Evolutionary conservation across 2,113 vertebrate species (phyloP).

Genomic region (Myocastor coypus): DNA sequence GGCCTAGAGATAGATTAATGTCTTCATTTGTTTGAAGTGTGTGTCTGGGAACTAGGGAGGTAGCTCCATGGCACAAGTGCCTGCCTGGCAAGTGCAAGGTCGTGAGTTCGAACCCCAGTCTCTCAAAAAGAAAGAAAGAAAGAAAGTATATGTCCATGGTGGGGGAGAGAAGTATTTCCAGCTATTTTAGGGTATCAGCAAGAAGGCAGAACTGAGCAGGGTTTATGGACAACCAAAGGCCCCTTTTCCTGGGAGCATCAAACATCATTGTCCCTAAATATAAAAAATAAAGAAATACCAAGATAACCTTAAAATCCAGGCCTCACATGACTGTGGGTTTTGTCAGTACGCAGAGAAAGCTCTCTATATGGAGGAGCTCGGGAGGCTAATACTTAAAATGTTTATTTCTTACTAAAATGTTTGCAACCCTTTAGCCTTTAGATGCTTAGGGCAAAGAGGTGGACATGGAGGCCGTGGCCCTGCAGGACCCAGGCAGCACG

Average conservation of each 20-base stretch:
- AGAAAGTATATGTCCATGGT: background rate
- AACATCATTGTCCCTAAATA: background rate
- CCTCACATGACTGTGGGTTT: background rate
- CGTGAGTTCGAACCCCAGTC: no score
- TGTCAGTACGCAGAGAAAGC: background rate
- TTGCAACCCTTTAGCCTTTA: background rate
- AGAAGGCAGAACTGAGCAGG: background rate
- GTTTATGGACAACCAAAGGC: background rate
- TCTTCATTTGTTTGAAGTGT: background rate
- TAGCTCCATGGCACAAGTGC: no score
- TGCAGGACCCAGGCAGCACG: background rate
- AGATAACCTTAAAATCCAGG: conserved; percentile 39
- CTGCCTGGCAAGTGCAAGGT: no score
- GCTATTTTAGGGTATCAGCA: background rate
- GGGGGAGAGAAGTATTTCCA: background rate
- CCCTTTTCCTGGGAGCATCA: conserved; percentile 25
- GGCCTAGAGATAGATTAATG: background rate
- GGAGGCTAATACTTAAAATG: background rate
- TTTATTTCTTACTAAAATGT: background rate
- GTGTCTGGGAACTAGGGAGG: no score
- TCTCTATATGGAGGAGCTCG: background rate
- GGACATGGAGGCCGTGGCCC: background rate
- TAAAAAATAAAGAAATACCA: background rate
- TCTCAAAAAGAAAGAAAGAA: no score
- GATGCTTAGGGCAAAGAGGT: background rate